Evolutionary conservation across 1,140 invertebrate species (phyloP), one percentile per base, ranked within the genome.

Genomic region (Cyphomyrmex costatus): DNA sequence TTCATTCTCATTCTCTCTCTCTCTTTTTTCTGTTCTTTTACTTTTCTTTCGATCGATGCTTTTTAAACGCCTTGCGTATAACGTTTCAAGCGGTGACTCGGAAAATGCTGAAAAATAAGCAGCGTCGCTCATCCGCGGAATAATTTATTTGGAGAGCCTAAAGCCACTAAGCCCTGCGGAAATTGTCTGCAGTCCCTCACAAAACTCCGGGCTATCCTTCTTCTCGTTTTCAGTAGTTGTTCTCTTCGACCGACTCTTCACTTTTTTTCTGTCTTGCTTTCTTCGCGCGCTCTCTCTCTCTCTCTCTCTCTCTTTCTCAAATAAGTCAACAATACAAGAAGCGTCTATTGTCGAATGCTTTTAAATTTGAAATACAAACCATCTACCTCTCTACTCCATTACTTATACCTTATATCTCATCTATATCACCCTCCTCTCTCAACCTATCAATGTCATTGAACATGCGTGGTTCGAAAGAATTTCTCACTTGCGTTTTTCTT

Each of bases 331-430:
- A 95, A 94, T 94, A 93, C 89, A 79, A 91, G 92, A 93, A 94
- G 91, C 91, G 88, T 90, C 92, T 91, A 94, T 95, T 95, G 94
- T 94, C 93, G 91, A 94, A 94, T 94, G 94, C 94, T 95, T 95
- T 95, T 95, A 94, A 95, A 94, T 95, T 94, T 94, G 91, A 94
- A 95, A 95, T 93, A 94, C 92, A 95, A 94, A 95, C 92, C 92
- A 91, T 94, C 93, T 93, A 88, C 92, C 90, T 91, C 90, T 94
- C 93, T 93, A 88, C 92, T 89, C 92, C 91, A 83, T 66, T 65
- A 42, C 56, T 71, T 71, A 68, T 21, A 68, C 65, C 58, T 63
- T 33, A 74, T 66, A 27, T 19, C 70, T 24, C n/a, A 16, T 56
- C 19, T 56, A 19, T 53, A 12, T 63, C 33, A 5, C 66, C 14